Evolutionary conservation across 2,888 invertebrate species (phyloP).

Genomic region (Lasioglossum leucozonium): DNA sequence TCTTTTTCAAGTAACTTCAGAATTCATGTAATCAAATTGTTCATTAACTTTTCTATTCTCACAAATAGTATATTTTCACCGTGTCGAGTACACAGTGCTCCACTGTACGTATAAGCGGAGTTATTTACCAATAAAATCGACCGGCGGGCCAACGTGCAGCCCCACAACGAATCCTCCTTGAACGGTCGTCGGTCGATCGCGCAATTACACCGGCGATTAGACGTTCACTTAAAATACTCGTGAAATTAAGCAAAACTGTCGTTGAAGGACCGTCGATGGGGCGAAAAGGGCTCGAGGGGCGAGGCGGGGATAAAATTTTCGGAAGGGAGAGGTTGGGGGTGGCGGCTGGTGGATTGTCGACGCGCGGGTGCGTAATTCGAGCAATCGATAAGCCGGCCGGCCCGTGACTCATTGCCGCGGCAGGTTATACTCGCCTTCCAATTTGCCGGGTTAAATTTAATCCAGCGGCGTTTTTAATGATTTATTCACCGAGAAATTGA

Average conservation of each 20-base stretch:
- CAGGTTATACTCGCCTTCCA: constrained; percentile 18
- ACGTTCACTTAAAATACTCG: constrained; percentile 28
- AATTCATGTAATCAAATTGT: no score
- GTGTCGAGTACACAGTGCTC: no score
- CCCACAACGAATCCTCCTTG: neutral
- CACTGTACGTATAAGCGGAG: neutral
- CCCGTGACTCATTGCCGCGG: neutral
- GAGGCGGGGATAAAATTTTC: neutral
- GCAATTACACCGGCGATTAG: neutral
- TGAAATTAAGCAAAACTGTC: constrained; percentile 16
- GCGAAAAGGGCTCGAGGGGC: neutral
- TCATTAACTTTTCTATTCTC: neutral
- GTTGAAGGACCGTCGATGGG: neutral
- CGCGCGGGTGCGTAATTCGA: constrained; percentile 19
- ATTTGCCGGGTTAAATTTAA: constrained; percentile 45
- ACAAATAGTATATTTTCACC: neutral
- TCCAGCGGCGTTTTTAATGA: constrained; percentile 49
- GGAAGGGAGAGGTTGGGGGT: no score
- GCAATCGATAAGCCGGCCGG: neutral
- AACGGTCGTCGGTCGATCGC: neutral
- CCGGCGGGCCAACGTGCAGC: neutral
- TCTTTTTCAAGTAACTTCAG: no score
- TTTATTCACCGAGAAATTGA: constrained; percentile 55
- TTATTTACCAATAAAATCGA: neutral
- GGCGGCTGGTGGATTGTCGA: neutral